phyloP scores from a whole-genome alignment of 2,797 vertebrate species.

The Lepidocolaptes lacrymiger region DNA sequence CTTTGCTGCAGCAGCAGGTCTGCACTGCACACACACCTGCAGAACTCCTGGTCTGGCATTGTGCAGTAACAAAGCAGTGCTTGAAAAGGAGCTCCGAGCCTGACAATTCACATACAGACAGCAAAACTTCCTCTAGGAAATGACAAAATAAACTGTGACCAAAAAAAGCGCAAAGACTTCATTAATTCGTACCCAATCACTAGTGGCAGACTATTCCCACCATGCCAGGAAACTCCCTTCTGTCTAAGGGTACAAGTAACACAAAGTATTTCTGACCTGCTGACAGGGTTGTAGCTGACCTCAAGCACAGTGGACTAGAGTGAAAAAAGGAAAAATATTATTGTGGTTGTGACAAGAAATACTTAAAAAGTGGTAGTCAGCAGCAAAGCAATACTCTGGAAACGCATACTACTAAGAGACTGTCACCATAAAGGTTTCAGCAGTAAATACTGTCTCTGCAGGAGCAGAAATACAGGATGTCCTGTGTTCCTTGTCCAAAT shows the following conservation, averaged over 20 bases:
- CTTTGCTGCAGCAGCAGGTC: not conserved
- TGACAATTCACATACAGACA: not conserved
- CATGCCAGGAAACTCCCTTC: not conserved
- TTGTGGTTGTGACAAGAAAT: not conserved
- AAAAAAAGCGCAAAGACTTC: not conserved
- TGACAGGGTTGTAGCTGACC: not conserved
- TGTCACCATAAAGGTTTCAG: not conserved
- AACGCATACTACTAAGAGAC: not conserved
- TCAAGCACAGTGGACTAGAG: not conserved
- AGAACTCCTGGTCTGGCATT: not conserved
- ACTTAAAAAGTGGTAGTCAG: not conserved
- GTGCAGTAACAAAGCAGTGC: not conserved
- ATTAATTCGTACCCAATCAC: not conserved
- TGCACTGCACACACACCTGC: not conserved
- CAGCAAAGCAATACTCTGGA: not conserved
- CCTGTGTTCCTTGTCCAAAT: not conserved
- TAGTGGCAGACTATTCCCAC: not conserved
- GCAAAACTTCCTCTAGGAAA: not conserved
- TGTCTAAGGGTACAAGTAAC: not conserved
- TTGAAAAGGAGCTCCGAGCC: not conserved
- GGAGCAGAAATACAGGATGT: not conserved
- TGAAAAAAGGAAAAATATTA: not conserved
- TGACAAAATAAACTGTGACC: not conserved
- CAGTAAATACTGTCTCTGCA: constrained; percentile 16
- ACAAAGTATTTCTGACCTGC: not conserved